Evolutionary conservation across 2,888 invertebrate genomes (phyloP).

Genomic region (Dynastes tityus): DNA sequence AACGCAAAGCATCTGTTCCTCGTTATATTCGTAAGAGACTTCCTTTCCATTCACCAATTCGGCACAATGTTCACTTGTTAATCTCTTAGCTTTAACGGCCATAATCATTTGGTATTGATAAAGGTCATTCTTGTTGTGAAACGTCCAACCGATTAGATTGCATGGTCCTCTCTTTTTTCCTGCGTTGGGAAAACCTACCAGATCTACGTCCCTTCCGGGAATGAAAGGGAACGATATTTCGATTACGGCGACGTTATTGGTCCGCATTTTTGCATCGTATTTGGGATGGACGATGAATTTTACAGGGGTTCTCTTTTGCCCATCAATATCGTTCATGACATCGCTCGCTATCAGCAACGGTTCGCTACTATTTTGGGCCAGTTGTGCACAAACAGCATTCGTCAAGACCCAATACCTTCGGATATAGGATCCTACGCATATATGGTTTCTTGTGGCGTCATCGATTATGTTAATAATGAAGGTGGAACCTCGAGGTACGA

Average conservation of each 20-base stretch:
- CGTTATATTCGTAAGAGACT: not conserved
- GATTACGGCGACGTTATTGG: conserved; percentile 29
- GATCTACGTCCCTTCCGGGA: conserved; percentile 11
- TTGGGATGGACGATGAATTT: not conserved
- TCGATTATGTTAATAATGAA: conserved; percentile 29
- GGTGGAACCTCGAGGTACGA: conserved; percentile 15
- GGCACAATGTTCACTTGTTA: not conserved
- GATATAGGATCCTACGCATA: conserved; percentile 28
- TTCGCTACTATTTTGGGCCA: not conserved
- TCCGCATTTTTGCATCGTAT: not conserved
- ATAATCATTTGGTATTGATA: conserved; percentile 1
- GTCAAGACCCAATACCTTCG: conserved; percentile 20
- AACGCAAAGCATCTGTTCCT: conserved; percentile 26
- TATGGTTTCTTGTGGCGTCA: not conserved
- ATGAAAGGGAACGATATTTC: conserved; percentile 12
- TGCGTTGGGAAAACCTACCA: not conserved
- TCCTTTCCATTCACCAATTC: not conserved
- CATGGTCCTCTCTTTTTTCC: not conserved
- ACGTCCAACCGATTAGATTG: conserved; percentile 26
- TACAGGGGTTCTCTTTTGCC: not conserved
- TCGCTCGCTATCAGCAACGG: conserved; percentile 20
- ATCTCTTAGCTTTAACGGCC: conserved; percentile 7
- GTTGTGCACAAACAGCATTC: conserved; percentile 13
- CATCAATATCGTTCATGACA: not conserved
- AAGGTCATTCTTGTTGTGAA: not conserved